Percentiles rank a stretch among this genome's conserved stretches.
These are phyloP conservation scores for Psittacula echo DNA, from an alignment of 2,797 vertebrate genomes.

Conservation along the genomic window DNA sequence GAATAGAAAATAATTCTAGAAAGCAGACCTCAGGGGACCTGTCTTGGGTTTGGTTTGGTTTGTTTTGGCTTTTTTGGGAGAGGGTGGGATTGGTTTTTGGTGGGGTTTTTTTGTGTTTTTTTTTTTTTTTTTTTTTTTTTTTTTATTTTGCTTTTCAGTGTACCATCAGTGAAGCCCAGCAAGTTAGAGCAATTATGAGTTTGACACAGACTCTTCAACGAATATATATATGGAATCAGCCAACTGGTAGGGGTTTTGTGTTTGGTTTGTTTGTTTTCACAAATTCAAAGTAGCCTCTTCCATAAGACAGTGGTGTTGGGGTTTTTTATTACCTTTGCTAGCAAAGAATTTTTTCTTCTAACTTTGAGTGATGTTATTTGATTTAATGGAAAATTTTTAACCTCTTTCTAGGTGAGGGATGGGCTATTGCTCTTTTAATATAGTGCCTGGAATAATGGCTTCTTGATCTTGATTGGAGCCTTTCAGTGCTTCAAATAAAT, in stretches of 20 bases:
- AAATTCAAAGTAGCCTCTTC: neutral
- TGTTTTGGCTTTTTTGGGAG: neutral
- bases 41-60: neutral
- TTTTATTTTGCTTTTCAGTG: neutral
- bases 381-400: conserved; percentile 20
- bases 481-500: conserved; percentile 31
- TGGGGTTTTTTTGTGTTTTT: too few relatives aligned
- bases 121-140: neutral
- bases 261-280: neutral
- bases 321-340: neutral
- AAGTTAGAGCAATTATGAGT: neutral
- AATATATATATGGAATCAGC: neutral
- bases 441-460: conserved; percentile 14
- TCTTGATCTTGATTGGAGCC: conserved; percentile 20
- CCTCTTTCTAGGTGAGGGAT: neutral
- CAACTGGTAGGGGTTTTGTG: neutral
- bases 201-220: neutral
- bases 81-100: too few relatives aligned
- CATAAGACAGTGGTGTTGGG: neutral
- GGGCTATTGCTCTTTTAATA: conserved; percentile 7
- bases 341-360: neutral
- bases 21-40: neutral
- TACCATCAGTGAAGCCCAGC: neutral
- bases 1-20: neutral
- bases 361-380: neutral